Evolutionary conservation across 2,888 invertebrate species (phyloP).

Genomic region (Notodromas monacha): DNA sequence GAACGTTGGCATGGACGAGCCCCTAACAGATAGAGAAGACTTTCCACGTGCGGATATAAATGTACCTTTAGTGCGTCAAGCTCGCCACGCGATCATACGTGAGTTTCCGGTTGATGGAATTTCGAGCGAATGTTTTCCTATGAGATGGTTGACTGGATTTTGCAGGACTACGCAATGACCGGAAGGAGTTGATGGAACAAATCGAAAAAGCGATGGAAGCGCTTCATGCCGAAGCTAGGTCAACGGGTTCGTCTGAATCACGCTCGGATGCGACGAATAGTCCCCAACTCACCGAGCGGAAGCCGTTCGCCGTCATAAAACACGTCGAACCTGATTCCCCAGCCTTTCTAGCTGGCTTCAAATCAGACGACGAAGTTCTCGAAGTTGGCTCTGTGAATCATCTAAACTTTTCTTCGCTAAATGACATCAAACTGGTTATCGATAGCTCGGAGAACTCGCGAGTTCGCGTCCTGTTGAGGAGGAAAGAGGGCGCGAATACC

Average conservation of each 20-base stretch:
- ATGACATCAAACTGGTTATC: no score
- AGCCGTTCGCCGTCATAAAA: not conserved
- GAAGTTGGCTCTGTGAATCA: no score
- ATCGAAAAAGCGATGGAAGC: constrained; percentile 42
- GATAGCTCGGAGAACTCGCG: no score
- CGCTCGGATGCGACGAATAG: not conserved
- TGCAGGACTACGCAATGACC: constrained; percentile 55
- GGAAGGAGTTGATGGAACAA: constrained; percentile 41
- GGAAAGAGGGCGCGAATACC: no score
- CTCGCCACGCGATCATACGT: constrained; percentile 62
- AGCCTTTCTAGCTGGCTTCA: not conserved
- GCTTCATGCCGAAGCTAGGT: constrained; percentile 15
- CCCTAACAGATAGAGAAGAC: constrained; percentile 50
- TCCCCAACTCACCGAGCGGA: not conserved
- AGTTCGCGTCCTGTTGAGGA: no score
- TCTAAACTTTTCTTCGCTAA: no score
- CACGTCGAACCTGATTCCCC: constrained; percentile 1
- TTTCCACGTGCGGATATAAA: constrained; percentile 65
- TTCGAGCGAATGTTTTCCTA: no score
- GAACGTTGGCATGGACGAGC: constrained; percentile 48
- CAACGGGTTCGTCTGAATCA: not conserved
- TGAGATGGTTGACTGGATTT: no score
- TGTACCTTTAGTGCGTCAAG: constrained; percentile 39
- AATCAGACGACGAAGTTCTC: no score
- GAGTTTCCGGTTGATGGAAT: no score